Conservation (phyloP, 2,113 vertebrate species). For the Tricholaema leucomelas region DNA sequence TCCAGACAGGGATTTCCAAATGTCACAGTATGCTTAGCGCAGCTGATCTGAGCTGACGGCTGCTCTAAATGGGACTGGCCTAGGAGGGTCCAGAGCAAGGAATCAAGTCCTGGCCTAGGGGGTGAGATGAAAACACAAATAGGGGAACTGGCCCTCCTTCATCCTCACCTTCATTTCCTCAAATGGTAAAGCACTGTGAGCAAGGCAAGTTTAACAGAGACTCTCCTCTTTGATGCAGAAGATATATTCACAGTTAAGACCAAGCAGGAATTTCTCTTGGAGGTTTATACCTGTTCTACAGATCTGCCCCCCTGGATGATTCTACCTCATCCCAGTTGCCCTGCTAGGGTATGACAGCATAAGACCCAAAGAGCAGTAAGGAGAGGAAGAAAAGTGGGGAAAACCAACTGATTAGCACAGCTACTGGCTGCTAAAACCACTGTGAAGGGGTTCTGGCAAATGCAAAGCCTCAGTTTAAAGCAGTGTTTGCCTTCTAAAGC, state of each 20-base stretch:
- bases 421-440: background rate
- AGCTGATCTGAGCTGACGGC: background rate
- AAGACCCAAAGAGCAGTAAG: background rate
- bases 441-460: background rate
- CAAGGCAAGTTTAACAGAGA: background rate
- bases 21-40: background rate
- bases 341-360: background rate
- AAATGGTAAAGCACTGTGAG: background rate
- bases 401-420: background rate
- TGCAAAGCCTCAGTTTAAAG: background rate
- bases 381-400: rapidly evolving
- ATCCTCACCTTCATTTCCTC: background rate
- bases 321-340: background rate
- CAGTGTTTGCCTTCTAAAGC: background rate
- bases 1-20: conserved; percentile 59
- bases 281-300: background rate
- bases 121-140: background rate
- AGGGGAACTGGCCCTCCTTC: background rate
- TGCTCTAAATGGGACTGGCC: background rate
- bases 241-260: background rate
- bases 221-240: background rate
- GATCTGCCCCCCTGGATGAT: background rate
- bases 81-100: background rate
- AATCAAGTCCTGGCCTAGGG: background rate
- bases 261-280: background rate